Evolutionary conservation across 2,113 vertebrate species (phyloP).

Genomic region (Enhydra lutris): DNA sequence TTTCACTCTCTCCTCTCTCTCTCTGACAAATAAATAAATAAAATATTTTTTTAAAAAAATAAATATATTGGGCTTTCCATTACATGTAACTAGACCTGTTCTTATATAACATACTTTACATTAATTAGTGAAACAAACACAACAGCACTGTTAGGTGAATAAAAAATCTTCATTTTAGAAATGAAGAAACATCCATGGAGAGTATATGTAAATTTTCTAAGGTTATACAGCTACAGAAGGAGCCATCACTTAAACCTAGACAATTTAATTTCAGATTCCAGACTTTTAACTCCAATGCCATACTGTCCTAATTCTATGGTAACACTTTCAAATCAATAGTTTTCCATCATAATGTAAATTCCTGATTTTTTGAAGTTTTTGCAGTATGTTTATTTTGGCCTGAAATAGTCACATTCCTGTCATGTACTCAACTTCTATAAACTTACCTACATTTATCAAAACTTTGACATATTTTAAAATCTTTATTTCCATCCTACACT

Average conservation of each 20-base stretch:
- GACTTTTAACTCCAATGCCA: background rate
- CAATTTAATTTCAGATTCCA: background rate
- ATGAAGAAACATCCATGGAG: background rate
- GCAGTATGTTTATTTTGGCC: background rate
- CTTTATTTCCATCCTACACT: background rate
- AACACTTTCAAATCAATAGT: background rate
- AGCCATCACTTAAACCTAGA: background rate
- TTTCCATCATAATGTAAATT: background rate
- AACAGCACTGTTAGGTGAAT: background rate
- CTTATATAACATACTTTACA: background rate
- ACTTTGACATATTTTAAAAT: background rate
- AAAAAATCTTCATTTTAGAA: background rate
- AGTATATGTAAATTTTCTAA: background rate
- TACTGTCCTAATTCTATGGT: background rate
- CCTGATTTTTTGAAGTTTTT: background rate
- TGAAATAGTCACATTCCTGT: background rate
- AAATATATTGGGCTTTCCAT: background rate
- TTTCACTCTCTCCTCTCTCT: too few species aligned
- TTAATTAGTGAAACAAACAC: background rate
- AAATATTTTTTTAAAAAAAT: too few species aligned
- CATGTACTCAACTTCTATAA: background rate
- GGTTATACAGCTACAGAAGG: background rate
- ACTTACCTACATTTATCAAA: background rate
- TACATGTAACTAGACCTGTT: background rate
- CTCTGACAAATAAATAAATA: too few species aligned